Conservation (phyloP, 2,888 invertebrate species). For the Gasteruption jaculator region DNA sequence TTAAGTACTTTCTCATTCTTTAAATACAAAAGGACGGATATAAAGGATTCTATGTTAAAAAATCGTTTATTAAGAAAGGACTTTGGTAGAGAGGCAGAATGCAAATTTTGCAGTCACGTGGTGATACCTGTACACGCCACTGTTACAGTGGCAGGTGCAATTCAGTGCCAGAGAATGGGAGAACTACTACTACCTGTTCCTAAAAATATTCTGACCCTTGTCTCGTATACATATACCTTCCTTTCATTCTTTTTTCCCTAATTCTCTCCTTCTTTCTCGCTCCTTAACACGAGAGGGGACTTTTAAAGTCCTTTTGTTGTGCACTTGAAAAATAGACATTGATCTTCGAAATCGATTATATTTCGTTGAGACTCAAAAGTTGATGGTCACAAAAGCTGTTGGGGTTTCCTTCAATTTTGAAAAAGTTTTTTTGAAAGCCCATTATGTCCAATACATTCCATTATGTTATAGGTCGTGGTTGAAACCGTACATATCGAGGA, state of each 20-base stretch:
- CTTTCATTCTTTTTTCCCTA: slow-evolving; percentile 15
- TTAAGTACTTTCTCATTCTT: too few relatives aligned
- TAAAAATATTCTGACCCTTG: slow-evolving; percentile 39
- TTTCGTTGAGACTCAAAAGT: slow-evolving; percentile 15
- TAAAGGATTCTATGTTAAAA: too few relatives aligned
- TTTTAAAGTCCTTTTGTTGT: slow-evolving; percentile 36
- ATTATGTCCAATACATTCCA: too few relatives aligned
- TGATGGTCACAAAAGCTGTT: too few relatives aligned
- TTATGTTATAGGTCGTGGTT: too few relatives aligned
- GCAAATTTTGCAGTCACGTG: slow-evolving; percentile 37
- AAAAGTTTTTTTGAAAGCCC: too few relatives aligned
- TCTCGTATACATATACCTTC: slow-evolving; percentile 24
- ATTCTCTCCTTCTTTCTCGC: slow-evolving; percentile 18
- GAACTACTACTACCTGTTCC: slow-evolving; percentile 32
- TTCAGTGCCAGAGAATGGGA: slow-evolving; percentile 30
- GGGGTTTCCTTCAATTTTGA: too few relatives aligned
- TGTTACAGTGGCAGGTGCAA: slow-evolving; percentile 41
- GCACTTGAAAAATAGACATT: slow-evolving; percentile 22
- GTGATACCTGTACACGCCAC: slow-evolving; percentile 34
- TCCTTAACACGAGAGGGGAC: slow-evolving; percentile 24
- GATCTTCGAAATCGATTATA: slow-evolving; percentile 18
- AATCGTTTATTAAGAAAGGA: too few relatives aligned
- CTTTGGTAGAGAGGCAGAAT: slow-evolving; percentile 29
- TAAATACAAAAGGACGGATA: neutral
- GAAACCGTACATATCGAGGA: too few relatives aligned